These are phyloP conservation scores for Antechinus stuartii DNA, from an alignment of 2,113 vertebrate genomes.

Conservation along the genomic window DNA sequence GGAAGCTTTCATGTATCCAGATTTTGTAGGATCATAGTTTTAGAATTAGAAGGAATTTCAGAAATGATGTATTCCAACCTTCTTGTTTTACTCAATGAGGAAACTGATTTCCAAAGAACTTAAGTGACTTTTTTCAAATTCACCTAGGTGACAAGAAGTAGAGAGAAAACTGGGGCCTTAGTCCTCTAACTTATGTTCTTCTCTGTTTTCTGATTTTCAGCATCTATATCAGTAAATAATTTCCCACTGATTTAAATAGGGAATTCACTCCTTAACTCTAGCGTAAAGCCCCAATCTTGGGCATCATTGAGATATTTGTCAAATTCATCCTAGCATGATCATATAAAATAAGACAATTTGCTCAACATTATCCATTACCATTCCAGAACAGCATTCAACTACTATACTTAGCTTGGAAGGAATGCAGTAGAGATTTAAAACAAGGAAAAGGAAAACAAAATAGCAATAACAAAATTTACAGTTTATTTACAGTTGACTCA, in stretches of 20 bases:
- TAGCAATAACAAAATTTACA: background rate
- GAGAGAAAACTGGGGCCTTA: background rate
- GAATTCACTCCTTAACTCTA: background rate
- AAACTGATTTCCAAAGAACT: background rate
- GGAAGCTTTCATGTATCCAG: background rate
- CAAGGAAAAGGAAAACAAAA: background rate
- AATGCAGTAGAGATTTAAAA: background rate
- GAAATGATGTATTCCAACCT: background rate
- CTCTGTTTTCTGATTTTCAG: background rate
- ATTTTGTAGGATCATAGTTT: background rate
- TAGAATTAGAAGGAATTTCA: background rate
- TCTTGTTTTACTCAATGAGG: background rate
- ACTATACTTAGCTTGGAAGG: background rate
- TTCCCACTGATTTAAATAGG: background rate
- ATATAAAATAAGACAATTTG: background rate
- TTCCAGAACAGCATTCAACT: background rate
- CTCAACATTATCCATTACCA: background rate
- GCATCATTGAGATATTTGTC: background rate
- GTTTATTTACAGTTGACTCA: background rate
- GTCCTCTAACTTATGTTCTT: background rate
- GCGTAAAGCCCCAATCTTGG: background rate
- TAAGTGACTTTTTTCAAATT: background rate
- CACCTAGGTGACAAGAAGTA: background rate
- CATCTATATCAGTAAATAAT: background rate
- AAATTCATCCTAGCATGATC: background rate